Conservation (phyloP, 2,888 invertebrate species). For the Dryomyza anilis region DNA sequence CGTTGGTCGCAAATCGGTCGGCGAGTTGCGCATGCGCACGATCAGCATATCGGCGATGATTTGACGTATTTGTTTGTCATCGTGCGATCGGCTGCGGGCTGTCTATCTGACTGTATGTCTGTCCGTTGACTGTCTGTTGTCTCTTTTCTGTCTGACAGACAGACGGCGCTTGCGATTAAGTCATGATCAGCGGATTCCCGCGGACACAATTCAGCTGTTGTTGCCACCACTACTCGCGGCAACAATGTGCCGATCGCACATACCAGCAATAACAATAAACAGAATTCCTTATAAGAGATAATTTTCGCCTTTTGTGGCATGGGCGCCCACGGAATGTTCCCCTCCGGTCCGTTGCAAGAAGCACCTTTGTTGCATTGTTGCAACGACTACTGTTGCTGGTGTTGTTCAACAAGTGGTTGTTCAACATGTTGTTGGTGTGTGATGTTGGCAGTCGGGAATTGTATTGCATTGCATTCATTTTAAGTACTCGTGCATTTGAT, state of each 20-base stretch:
- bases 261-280: conserved; percentile 15
- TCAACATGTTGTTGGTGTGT: too few species aligned
- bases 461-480: too few species aligned
- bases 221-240: not conserved
- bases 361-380: not conserved
- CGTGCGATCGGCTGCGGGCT: not conserved
- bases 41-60: conserved; percentile 16
- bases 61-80: conserved; percentile 7
- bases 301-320: not conserved
- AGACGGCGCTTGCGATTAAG: conserved; percentile 25
- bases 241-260: conserved; percentile 2
- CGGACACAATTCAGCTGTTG: conserved; percentile 1
- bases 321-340: not conserved
- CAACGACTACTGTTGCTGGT: not conserved
- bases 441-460: too few species aligned
- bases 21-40: conserved; percentile 15
- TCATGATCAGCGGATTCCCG: conserved; percentile 22
- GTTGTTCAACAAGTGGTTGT: not conserved
- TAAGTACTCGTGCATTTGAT: conserved; percentile 18
- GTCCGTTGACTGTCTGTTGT: not conserved
- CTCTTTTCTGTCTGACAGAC: too few species aligned
- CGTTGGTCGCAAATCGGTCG: not conserved
- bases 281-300: conserved; percentile 11
- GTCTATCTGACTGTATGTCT: not conserved
- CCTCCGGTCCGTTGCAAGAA: not conserved